Conservation (phyloP, 2,797 vertebrate species). For the Sebastes reedi region DNA sequence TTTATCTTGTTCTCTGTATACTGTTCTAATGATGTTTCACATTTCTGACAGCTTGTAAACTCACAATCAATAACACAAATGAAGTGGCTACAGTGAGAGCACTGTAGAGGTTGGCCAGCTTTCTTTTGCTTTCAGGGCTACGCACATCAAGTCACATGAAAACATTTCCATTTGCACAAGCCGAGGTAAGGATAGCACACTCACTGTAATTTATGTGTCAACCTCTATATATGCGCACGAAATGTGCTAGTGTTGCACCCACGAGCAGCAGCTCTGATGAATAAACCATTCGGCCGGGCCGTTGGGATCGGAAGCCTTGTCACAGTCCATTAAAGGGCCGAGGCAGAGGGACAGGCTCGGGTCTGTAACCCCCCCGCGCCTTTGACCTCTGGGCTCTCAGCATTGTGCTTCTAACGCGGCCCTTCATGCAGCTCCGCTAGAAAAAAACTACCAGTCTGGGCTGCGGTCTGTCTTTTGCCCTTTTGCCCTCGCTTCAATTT, state of each 20-base stretch:
- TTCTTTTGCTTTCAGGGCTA: slow-evolving; percentile 20
- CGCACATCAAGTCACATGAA: slow-evolving; percentile 49
- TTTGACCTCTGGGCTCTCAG: slow-evolving; percentile 46
- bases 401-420: slow-evolving; percentile 21
- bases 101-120: not conserved
- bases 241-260: slow-evolving; percentile 61
- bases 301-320: slow-evolving; percentile 74
- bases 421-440: slow-evolving; percentile 26
- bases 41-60: slow-evolving; percentile 33
- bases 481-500: slow-evolving; percentile 59
- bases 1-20: slow-evolving; percentile 13
- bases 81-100: not conserved
- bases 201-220: slow-evolving; percentile 69
- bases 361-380: slow-evolving; percentile 48
- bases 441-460: slow-evolving; percentile 37
- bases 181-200: slow-evolving; percentile 45
- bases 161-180: slow-evolving; percentile 52
- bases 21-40: not conserved
- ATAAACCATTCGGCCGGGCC: slow-evolving; percentile 77
- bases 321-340: slow-evolving; percentile 77
- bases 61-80: slow-evolving; percentile 40
- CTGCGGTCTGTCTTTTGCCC: slow-evolving; percentile 47
- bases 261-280: slow-evolving; percentile 70
- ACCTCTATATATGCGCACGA: slow-evolving; percentile 30
- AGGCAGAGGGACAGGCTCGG: slow-evolving; percentile 57